phyloP scores from a whole-genome alignment of 2,113 vertebrate genomes.

The Steatornis caripensis region DNA sequence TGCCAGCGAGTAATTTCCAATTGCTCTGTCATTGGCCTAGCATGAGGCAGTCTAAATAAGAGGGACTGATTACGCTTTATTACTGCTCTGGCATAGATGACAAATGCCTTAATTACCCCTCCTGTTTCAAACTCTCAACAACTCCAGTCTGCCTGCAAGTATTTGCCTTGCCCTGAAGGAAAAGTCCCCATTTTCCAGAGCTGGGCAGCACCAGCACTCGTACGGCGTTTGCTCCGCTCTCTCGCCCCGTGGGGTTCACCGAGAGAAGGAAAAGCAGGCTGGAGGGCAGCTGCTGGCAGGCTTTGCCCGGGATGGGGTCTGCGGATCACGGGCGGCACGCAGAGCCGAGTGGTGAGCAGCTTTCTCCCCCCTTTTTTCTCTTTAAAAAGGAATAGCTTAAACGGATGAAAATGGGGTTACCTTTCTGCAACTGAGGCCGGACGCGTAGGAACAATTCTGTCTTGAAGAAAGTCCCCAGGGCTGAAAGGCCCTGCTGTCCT shows the following conservation, averaged over 20 bases:
- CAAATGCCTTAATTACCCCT: neutral
- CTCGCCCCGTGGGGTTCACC: neutral
- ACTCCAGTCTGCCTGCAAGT: neutral
- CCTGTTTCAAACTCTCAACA: neutral
- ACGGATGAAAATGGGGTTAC: neutral
- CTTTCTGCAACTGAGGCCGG: neutral
- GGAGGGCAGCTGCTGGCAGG: neutral
- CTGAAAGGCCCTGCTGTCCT: neutral
- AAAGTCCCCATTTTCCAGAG: neutral
- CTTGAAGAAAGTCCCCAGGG: neutral
- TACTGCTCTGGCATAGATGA: neutral
- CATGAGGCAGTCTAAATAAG: neutral
- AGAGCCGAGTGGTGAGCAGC: neutral
- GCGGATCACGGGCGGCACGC: accelerated
- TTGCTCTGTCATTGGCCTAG: neutral
- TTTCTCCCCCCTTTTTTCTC: neutral
- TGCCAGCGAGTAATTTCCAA: neutral
- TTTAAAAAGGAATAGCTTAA: neutral
- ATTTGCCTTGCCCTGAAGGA: neutral
- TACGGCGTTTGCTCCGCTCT: accelerated
- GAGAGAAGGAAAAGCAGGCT: neutral
- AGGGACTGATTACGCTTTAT: neutral
- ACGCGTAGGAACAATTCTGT: neutral
- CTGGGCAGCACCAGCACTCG: accelerated
- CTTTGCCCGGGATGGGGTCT: neutral